Base-by-base conservation (phyloP, 2,797 vertebrate genomes). In the Falco naumanni region DNA sequence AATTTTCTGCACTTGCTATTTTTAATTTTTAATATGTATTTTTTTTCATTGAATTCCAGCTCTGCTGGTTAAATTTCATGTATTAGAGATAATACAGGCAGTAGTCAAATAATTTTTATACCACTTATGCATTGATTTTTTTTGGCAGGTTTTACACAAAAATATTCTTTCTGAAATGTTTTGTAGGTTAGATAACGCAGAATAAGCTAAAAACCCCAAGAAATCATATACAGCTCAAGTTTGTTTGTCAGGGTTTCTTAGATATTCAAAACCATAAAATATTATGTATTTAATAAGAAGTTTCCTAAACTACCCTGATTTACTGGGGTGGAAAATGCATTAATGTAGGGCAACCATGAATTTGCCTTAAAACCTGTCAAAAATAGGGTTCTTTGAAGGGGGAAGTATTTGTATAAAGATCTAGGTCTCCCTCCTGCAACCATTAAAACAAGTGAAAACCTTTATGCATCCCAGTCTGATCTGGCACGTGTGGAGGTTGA, bases 11-110 rank as follows among this genome's bases (percentile, higher is more conserved):
- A 28, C 60, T 93, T 91, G 54, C 29, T 94, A 76, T 94, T 97
- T 97, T 96, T 84, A 84, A 79, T 70, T 94, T 84, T 96, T 95
- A 87, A 96, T 96, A 89, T 61, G 54, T 28, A 26, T 84, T 59
- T 47, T 59, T 47, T 96, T 95, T 72, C 84, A 70, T 65, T 61
- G 25, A 59, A 96, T 92, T 83, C 66, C 91, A 92, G 51, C 48
- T 95, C 47, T 83, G 28, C 37, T 59, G 75, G 83, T 82, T 91
- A 88, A 63, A 84, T 90, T 88, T 90, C 53, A 56, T 81, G 71
- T 96, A 70, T 78, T 87, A 60, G 43, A 76, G 39, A 43, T 93
- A 87, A 94, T 50, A 26, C 15, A 60, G 41, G 43, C 64, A 28
- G 76, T 20, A 87, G 71, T 47, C 57, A 93, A 92, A 91, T 85